A percentile compares a stretch with the other conserved stretches of the same genome.
These are phyloP conservation scores for Rhyacophila evoluta DNA, from an alignment of 2,888 invertebrate genomes.

Conservation along the genomic window DNA sequence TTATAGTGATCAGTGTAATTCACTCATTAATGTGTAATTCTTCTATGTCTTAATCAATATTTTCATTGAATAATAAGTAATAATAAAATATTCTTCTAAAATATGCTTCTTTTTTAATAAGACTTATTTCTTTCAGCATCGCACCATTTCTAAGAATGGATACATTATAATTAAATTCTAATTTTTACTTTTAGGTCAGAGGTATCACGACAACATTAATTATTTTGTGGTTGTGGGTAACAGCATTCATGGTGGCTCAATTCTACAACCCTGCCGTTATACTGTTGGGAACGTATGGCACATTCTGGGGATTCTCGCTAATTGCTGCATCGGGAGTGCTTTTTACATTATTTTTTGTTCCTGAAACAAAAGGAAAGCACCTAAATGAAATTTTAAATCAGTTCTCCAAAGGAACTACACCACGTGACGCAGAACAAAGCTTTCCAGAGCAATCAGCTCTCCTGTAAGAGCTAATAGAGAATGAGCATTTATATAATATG, in stretches of 20 bases:
- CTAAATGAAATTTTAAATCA: conserved; percentile 59
- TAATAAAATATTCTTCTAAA: too few relatives aligned
- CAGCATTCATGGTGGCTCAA: conserved; percentile 57
- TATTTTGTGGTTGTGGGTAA: conserved; percentile 62
- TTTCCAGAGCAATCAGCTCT: neutral
- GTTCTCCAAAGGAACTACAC: conserved; percentile 33
- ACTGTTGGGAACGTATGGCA: conserved; percentile 60
- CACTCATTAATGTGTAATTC: too few relatives aligned
- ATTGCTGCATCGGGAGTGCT: conserved; percentile 60
- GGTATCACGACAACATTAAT: conserved; percentile 61
- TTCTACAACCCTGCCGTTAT: conserved; percentile 32
- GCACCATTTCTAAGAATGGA: too few relatives aligned
- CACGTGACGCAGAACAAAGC: neutral
- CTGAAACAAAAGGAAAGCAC: conserved; percentile 64
- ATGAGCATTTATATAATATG: too few relatives aligned
- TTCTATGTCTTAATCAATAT: too few relatives aligned
- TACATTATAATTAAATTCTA: too few relatives aligned
- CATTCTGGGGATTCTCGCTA: conserved; percentile 61
- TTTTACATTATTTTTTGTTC: conserved; percentile 60
- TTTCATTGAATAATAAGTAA: too few relatives aligned
- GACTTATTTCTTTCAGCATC: too few relatives aligned
- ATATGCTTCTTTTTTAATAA: too few relatives aligned
- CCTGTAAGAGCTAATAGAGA: too few relatives aligned
- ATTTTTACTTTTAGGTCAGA: conserved; percentile 62
- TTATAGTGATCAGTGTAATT: too few relatives aligned